Conservation (phyloP, 2,113 vertebrate genomes). For the Nipponia nippon region DNA sequence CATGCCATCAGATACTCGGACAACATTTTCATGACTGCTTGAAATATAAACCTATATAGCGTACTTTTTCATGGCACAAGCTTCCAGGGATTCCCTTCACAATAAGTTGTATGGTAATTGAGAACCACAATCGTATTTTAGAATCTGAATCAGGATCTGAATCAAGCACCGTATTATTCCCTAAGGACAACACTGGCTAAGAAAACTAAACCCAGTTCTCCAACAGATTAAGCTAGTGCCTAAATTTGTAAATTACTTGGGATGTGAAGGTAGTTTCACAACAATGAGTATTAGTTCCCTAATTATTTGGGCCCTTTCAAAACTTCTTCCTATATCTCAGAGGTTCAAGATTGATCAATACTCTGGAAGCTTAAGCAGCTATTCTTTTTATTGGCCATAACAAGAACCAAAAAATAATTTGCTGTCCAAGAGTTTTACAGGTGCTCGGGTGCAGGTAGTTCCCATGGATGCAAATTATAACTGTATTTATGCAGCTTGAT, state of each 20-base stretch:
- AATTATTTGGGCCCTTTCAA: background rate
- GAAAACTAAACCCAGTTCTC: background rate
- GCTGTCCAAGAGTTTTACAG: background rate
- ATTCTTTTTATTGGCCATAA: background rate
- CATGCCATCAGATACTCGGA: background rate
- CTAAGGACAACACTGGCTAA: background rate
- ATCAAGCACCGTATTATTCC: fast-evolving
- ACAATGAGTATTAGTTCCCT: background rate
- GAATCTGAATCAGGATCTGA: background rate
- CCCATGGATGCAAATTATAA: background rate
- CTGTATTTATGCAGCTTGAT: background rate
- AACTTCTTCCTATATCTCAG: background rate
- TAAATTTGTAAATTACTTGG: background rate
- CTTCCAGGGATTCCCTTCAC: background rate
- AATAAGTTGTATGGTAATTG: background rate
- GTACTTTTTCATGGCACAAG: background rate
- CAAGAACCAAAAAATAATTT: background rate
- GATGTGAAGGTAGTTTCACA: background rate
- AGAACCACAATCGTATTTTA: background rate
- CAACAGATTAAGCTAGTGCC: background rate
- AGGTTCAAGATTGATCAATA: background rate
- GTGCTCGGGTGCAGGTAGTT: background rate
- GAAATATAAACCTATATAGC: background rate
- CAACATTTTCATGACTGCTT: background rate
- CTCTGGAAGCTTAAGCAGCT: background rate